A percentile compares a stretch with the other conserved stretches of the same genome.
Conservation (phyloP, 2,888 invertebrate genomes). For the Amphipoea lucens region DNA sequence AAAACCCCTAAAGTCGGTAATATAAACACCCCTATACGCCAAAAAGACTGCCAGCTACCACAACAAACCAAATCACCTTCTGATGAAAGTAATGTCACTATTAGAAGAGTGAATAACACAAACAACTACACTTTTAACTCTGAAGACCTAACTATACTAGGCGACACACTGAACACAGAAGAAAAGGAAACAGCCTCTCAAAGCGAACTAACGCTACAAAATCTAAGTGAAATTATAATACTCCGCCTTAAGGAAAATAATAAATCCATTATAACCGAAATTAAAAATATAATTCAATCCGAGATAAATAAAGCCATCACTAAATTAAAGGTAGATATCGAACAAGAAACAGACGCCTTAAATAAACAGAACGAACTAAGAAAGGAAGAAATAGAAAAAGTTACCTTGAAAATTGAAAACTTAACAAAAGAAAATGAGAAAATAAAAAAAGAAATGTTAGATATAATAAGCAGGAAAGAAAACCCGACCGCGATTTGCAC, state of each 20-base stretch:
- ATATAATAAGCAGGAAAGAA: background rate
- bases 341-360: background rate
- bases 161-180: no score
- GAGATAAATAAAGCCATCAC: background rate
- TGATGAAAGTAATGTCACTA: no score
- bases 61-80: no score
- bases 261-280: background rate
- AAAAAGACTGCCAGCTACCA: background rate
- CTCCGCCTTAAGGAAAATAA: background rate
- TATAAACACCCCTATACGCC: background rate
- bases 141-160: no score
- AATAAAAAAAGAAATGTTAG: background rate
- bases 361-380: background rate
- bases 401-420: background rate
- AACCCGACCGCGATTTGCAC: background rate
- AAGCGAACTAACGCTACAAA: no score
- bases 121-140: no score
- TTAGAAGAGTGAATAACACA: no score
- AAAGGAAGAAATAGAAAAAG: background rate
- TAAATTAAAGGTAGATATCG: background rate
- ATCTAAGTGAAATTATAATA: background rate
- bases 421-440: background rate
- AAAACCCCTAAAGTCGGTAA: background rate
- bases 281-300: background rate
- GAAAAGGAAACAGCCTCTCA: no score